Base-by-base conservation (phyloP, 2,113 vertebrate species). In the Marcusenius ussheri region DNA sequence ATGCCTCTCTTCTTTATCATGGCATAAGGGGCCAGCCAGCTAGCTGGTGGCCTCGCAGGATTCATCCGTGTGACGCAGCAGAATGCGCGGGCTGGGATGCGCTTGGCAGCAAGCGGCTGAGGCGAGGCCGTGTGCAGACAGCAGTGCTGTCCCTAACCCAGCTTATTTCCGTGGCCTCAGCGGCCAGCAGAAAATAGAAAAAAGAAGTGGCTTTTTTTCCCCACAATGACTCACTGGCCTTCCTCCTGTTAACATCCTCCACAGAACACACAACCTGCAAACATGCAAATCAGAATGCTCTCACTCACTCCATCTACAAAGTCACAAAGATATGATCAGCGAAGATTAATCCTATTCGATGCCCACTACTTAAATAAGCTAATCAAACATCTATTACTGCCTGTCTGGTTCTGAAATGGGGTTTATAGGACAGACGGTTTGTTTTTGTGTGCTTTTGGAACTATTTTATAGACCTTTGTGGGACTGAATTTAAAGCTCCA, bases 151-250 rank as follows among this genome's bases (percentile, higher is more conserved):
- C 85, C 35, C 15, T 21, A 17, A 87, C 47, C 49, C 15, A 39
- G 13, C 6, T 19, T 27, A 53, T n/a, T 39, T 87, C 50, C 13
- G n/a, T 53, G 6, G 49, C n/a, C 50, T 53, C 49, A 2, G 24
- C 15, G 15, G 50, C 31, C 50, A 56, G 5, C 2, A 87, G 31
- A 53, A 87, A 56, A 39, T 27, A 31, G 45, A 85, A n/a, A 47
- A 47, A 13, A 53, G 50, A 87, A 27, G 27, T n/a, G 27, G 50
- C n/a, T 53, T 50, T 53, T 53, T 35, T 53, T 35, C 47, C 5
- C 50, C 27, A n/a, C 31, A 56, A 53, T 87, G 85, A 87, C 85
- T 87, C 85, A 87, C 10, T 87, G 50, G 85, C 17, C 85, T 53
- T 56, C 85, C 50, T 15, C 85, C 85, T 2, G 15, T 42, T 13